These are phyloP conservation scores for Gallinago jamesoni DNA, from an alignment of 2,113 vertebrate genomes.

Conservation along the genomic window DNA sequence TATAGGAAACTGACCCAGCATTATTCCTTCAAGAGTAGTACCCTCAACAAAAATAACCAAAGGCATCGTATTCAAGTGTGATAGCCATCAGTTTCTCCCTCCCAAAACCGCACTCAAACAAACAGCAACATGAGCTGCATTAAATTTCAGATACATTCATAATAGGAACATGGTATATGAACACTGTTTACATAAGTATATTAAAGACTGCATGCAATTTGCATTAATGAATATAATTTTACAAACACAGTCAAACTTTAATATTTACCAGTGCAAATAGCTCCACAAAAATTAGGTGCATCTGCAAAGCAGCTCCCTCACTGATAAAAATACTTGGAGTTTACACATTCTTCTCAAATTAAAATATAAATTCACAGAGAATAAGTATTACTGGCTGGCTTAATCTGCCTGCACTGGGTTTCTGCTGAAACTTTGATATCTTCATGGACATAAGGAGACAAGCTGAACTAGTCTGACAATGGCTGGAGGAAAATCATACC, in stretches of 20 bases:
- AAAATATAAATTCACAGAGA: not conserved
- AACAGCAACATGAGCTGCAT: not conserved
- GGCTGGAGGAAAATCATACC: not conserved
- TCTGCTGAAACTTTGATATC: not conserved
- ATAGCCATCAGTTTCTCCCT: not conserved
- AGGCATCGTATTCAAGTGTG: not conserved
- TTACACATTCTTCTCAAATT: not conserved
- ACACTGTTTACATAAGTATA: not conserved
- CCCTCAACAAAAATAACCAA: not conserved
- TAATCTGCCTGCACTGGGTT: not conserved
- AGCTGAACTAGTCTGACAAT: not conserved
- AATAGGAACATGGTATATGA: not conserved
- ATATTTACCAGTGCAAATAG: conserved; percentile 23
- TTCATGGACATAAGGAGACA: not conserved
- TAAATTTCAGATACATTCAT: not conserved
- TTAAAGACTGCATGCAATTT: conserved; percentile 17
- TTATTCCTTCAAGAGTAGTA: not conserved
- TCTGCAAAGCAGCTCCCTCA: not conserved
- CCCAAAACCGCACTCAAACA: not conserved
- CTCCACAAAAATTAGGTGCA: not conserved
- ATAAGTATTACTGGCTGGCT: not conserved
- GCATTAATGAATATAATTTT: conserved; percentile 21
- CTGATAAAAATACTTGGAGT: not conserved
- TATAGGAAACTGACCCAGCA: not conserved
- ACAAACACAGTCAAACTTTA: conserved; percentile 21